These are phyloP conservation scores for Mamestra configurata DNA, from an alignment of 1,140 invertebrate species.

Conservation along the genomic window DNA sequence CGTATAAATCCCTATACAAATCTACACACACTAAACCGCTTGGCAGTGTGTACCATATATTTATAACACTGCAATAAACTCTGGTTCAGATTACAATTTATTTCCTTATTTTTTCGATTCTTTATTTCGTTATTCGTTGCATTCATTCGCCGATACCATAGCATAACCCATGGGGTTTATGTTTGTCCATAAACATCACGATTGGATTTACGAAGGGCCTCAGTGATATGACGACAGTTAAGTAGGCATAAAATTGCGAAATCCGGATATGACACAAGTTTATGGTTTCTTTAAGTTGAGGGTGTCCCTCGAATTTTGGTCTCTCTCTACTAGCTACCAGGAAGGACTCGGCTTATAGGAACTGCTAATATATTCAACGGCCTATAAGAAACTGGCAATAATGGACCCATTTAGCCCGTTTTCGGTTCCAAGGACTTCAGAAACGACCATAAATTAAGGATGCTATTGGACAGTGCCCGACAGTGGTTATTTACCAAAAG, in stretches of 20 bases:
- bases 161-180: not conserved
- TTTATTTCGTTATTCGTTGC: too few species aligned
- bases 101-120: not conserved
- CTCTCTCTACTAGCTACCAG: not conserved
- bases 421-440: too few species aligned
- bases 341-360: not conserved
- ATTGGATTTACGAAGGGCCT: not conserved
- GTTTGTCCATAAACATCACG: not conserved
- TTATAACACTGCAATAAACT: not conserved
- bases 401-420: too few species aligned
- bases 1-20: too few species aligned
- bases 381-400: too few species aligned
- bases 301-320: not conserved
- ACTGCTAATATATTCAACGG: not conserved
- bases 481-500: too few species aligned
- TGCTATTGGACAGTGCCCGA: too few species aligned
- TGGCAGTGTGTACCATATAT: too few species aligned
- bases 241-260: not conserved
- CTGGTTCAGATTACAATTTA: not conserved
- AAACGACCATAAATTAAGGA: too few species aligned
- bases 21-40: too few species aligned
- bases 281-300: not conserved
- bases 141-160: not conserved
- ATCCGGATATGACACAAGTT: not conserved
- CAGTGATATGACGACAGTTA: not conserved